These are phyloP conservation scores for Leucania comma DNA, from an alignment of 2,888 invertebrate genomes.

Conservation along the genomic window DNA sequence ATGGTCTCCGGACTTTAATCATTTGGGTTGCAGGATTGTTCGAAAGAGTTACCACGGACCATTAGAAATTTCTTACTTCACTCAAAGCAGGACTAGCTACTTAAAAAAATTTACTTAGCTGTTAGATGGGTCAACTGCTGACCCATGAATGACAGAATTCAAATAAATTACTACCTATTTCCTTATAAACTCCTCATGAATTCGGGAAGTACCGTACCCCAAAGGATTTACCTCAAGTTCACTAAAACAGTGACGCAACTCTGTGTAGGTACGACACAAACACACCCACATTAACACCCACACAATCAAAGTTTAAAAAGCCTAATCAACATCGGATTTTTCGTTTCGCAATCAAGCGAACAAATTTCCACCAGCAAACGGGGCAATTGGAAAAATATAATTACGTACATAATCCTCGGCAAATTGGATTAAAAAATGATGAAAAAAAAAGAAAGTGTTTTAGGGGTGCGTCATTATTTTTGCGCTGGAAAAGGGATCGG, in stretches of 20 bases:
- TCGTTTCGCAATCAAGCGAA: constrained; percentile 86
- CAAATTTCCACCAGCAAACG: constrained; percentile 82
- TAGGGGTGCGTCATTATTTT: constrained; percentile 90
- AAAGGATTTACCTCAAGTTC: constrained; percentile 22
- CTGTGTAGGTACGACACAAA: constrained; percentile 29
- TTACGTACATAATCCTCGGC: constrained; percentile 90
- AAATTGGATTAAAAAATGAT: constrained; percentile 91
- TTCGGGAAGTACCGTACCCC: constrained; percentile 37
- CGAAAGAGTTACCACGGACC: too few relatives aligned
- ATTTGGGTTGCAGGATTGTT: background rate
- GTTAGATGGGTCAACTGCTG: background rate
- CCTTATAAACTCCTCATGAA: constrained; percentile 14
- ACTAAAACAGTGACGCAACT: constrained; percentile 53
- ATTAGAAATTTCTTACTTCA: too few relatives aligned
- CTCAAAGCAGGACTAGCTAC: too few relatives aligned
- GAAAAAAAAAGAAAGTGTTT: constrained; percentile 89
- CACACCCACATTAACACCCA: constrained; percentile 61
- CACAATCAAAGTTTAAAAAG: constrained; percentile 80
- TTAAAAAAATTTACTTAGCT: background rate
- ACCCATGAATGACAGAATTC: background rate
- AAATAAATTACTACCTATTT: background rate
- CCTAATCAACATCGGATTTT: constrained; percentile 87
- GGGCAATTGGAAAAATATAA: constrained; percentile 91
- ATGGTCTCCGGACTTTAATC: background rate
- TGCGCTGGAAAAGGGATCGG: constrained; percentile 85